Base-by-base conservation (phyloP, 2,888 invertebrate species). In the Barypeithes pellucidus region DNA sequence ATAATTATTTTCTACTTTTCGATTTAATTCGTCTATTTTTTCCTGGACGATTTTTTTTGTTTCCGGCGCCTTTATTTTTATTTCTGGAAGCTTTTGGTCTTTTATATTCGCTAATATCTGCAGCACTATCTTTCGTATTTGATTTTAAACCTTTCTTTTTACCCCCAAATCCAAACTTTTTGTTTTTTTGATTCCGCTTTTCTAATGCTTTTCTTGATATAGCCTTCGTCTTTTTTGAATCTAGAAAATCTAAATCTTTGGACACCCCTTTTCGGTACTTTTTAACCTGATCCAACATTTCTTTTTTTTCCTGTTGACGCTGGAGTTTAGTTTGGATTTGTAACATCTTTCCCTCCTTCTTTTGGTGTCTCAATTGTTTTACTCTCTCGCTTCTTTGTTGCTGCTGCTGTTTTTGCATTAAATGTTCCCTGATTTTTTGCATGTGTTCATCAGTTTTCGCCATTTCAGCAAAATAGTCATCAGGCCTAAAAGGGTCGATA, bases 381-480 rank as follows among this genome's bases (percentile, higher is more conserved):
- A 97, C 94, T 83, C 96, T 94, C 84, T 99, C 98, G 0, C 94
- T 93, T 77, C 94, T 90, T 66, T 97, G 95, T 78, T 95, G 93
- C 12, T 93, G 92, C 12, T 92, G 90, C 82, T 98, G 95, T 83
- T 95, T 95, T 22, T 94, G 91, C 87, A 95, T 89, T 29, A 98
- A 85, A 81, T 93, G 93, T 82, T 93, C 90, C 59, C 96, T 90
- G 0, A 97, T 93, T 87, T 97, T 98, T 82, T 97, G 96, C 99
- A 99, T 99, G 82, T 99, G 99, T 36, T 91, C 91, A 87, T 99
- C 99, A 12, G 95, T 90, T 86, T 99, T 99, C 0, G 96, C 97
- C 99, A 99, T 99, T 89, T 99, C 96, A 0, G 99, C 99, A 87
- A 98, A 99, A 85, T 97, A 99, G 86, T 99, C 99, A 68, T 95